Evolutionary conservation across 2,888 invertebrate species (phyloP), one percentile per base, ranked within the genome.

Genomic region (Encarsia formosa): DNA sequence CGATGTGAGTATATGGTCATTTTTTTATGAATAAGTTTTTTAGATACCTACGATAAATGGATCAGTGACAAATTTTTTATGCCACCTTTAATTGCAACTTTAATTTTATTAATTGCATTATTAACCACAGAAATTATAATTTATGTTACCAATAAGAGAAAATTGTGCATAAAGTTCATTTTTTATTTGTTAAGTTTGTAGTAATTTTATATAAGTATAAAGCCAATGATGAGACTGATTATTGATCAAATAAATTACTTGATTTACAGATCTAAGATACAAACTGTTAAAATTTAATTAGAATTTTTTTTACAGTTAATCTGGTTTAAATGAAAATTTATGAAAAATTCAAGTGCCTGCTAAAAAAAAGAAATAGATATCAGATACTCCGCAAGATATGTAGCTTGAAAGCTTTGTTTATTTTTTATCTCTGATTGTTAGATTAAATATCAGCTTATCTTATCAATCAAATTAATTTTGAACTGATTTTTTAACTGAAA

Each of bases 361-460:
- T 31, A 19, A 18, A 20, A 46, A 16, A 20, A 3, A 13, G 9
- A 5, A 2, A 9, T 20, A 6, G 35, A 26, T n/a, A 19, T 9
- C 29, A 15, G n/a, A 19, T 20, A 29, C 29, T n/a, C 19, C 15
- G 4, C 29, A 37, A 15, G 13, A 20, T 29, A 13, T n/a, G 20
- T 11, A 11, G 26, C 26, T 8, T 26, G 26, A 46, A 11, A 19
- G 26, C 18, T 46, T 38, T 26, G 37, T 31, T 42, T 15, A 15
- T 32, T 20, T 8, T 19, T 19, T 35, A 48, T 48, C 40, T 40
- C 20, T 40, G 5, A 18, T 19, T 48, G 34, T 48, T 24, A 34
- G 22, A n/a, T 41, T 48, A 40, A 24, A 48, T 22, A 19, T 9
- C 31, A 18, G 19, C 29, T 40, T 26, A 35, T 16, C 32, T 42